phyloP scores from a whole-genome alignment of 2,797 vertebrate species.

The Fundulus diaphanus region DNA sequence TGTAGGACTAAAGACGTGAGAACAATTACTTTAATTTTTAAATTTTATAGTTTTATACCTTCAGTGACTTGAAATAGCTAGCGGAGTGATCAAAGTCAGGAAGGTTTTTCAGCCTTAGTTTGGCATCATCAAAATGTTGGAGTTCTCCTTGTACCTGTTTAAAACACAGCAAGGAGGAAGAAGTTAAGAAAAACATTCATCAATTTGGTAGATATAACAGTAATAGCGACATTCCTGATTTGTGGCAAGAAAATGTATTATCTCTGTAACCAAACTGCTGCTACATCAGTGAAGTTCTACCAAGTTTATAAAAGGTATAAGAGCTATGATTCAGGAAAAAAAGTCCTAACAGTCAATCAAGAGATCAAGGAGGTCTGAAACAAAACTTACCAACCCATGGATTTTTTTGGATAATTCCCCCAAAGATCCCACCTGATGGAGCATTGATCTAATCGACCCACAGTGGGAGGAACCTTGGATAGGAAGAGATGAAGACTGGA shows the following conservation, averaged over 20 bases:
- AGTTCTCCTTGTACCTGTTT: constrained; percentile 37
- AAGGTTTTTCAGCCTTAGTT: constrained; percentile 45
- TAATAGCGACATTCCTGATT: background rate
- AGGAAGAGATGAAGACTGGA: constrained; percentile 38
- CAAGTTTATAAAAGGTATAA: too few species aligned
- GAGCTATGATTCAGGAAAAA: background rate
- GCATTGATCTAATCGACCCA: constrained; percentile 27
- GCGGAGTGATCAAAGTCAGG: constrained; percentile 25
- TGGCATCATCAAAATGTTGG: fast-evolving
- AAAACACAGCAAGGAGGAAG: background rate
- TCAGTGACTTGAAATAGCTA: background rate
- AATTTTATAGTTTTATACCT: constrained; percentile 39
- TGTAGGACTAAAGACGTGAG: background rate
- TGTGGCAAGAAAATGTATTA: background rate
- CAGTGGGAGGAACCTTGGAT: constrained; percentile 11
- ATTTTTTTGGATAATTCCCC: constrained; percentile 17
- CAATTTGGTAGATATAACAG: background rate
- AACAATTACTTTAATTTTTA: background rate
- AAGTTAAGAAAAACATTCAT: background rate
- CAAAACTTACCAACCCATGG: constrained; percentile 47
- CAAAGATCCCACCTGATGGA: constrained; percentile 37
- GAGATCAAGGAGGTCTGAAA: background rate
- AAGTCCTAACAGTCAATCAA: background rate
- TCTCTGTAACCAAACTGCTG: background rate
- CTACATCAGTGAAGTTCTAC: background rate